These are phyloP conservation scores for Pilophorus perplexus DNA, from an alignment of 2,888 invertebrate species.

Conservation along the genomic window DNA sequence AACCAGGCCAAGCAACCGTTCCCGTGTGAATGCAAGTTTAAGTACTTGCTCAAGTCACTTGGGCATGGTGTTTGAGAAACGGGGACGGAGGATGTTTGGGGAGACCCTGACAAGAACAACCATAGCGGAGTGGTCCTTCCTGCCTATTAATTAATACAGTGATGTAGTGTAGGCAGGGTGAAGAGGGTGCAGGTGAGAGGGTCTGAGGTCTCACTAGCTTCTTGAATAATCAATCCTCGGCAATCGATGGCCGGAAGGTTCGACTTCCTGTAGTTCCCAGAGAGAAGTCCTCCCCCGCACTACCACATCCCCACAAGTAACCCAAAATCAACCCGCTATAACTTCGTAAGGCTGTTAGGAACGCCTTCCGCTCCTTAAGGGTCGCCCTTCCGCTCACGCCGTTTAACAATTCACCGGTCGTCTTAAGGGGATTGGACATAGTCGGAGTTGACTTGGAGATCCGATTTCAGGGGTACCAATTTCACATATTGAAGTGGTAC, in stretches of 20 bases:
- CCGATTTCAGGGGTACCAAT: too few relatives aligned
- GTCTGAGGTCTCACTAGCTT: background rate
- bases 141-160: slow-evolving; percentile 13
- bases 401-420: background rate
- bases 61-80: background rate
- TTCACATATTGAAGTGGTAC: too few relatives aligned
- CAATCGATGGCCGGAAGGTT: background rate
- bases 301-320: background rate
- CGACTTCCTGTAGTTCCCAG: background rate
- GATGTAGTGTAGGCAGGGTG: too few relatives aligned
- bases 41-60: background rate
- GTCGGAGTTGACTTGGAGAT: too few relatives aligned
- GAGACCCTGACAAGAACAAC: slow-evolving; percentile 11
- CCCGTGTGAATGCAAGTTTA: background rate
- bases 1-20: too few relatives aligned
- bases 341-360: background rate
- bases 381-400: background rate
- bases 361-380: background rate
- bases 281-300: too few relatives aligned
- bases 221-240: background rate
- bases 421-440: background rate
- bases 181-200: too few relatives aligned
- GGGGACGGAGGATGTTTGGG: background rate
- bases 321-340: background rate
- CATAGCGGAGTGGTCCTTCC: background rate